phyloP scores from a whole-genome alignment of 1,140 invertebrate species.

The Zaprionus nigranus region DNA sequence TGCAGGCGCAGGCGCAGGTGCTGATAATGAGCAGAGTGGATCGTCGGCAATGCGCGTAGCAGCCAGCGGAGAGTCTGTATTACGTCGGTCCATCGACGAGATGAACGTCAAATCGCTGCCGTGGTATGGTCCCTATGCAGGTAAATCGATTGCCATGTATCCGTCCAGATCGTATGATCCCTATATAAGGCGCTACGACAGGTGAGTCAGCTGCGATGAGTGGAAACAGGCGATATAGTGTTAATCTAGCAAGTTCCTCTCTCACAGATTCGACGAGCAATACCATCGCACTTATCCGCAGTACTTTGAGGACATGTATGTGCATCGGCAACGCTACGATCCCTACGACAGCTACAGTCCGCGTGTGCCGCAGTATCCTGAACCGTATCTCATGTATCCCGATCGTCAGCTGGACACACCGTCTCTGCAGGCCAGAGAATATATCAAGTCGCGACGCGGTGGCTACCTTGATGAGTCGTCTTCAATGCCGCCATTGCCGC shows the following conservation, averaged over 20 bases:
- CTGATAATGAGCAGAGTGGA: constrained; percentile 42
- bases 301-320: constrained; percentile 78
- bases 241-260: too few relatives aligned
- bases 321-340: constrained; percentile 74
- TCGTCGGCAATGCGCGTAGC: constrained; percentile 34
- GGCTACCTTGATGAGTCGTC: constrained; percentile 58
- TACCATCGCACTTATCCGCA: constrained; percentile 78
- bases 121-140: constrained; percentile 54
- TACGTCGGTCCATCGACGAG: constrained; percentile 31
- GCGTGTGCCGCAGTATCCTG: constrained; percentile 73
- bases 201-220: constrained; percentile 43
- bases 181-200: constrained; percentile 77
- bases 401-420: constrained; percentile 77
- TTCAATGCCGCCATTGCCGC: constrained; percentile 14
- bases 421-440: constrained; percentile 50
- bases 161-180: constrained; percentile 82
- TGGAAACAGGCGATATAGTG: too few relatives aligned
- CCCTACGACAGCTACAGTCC: constrained; percentile 83
- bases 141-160: constrained; percentile 57
- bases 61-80: constrained; percentile 21
- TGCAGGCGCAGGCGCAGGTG: background rate
- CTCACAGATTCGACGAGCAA: constrained; percentile 71
- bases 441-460: constrained; percentile 58
- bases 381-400: constrained; percentile 79
- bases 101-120: constrained; percentile 34